Percentiles rank a stretch among this genome's conserved stretches.
These are phyloP conservation scores for Dromococcyx pavoninus DNA, from an alignment of 2,797 vertebrate species.

Conservation along the genomic window DNA sequence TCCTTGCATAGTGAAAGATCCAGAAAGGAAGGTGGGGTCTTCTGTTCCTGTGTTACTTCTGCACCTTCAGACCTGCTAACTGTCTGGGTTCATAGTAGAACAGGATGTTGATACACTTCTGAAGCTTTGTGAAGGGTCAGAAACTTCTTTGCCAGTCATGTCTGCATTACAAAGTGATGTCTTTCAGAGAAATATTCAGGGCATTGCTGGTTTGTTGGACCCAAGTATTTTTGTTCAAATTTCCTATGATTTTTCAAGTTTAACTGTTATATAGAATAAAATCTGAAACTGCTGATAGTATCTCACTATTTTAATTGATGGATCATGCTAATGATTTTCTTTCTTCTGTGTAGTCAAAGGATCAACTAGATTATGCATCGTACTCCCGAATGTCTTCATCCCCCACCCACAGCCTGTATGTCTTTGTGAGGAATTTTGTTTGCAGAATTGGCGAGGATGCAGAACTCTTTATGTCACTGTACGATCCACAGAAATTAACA, in stretches of 20 bases:
- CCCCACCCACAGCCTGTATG: constrained; percentile 95
- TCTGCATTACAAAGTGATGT: not conserved
- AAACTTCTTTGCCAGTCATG: not conserved
- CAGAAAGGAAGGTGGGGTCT: not conserved
- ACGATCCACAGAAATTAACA: constrained; percentile 87
- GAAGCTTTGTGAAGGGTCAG: not conserved
- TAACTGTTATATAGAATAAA: not conserved
- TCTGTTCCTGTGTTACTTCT: not conserved
- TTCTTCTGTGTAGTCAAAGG: constrained; percentile 80
- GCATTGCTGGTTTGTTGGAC: not conserved
- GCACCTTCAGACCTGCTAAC: not conserved
- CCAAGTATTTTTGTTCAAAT: not conserved
- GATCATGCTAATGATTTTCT: not conserved
- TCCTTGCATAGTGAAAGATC: not conserved
- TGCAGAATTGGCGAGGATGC: constrained; percentile 98
- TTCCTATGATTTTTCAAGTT: not conserved
- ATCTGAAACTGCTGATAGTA: not conserved
- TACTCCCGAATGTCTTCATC: constrained; percentile 91
- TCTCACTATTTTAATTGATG: not conserved
- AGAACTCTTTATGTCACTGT: constrained; percentile 97
- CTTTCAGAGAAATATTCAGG: not conserved
- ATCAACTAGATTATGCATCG: constrained; percentile 87
- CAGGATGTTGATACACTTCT: not conserved
- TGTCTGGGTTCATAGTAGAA: not conserved
- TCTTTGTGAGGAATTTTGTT: constrained; percentile 97